A percentile compares a stretch with the other conserved stretches of the same genome.
Evolutionary conservation across 2,113 vertebrate species (phyloP).

Genomic region (Platysternon megacephalum): DNA sequence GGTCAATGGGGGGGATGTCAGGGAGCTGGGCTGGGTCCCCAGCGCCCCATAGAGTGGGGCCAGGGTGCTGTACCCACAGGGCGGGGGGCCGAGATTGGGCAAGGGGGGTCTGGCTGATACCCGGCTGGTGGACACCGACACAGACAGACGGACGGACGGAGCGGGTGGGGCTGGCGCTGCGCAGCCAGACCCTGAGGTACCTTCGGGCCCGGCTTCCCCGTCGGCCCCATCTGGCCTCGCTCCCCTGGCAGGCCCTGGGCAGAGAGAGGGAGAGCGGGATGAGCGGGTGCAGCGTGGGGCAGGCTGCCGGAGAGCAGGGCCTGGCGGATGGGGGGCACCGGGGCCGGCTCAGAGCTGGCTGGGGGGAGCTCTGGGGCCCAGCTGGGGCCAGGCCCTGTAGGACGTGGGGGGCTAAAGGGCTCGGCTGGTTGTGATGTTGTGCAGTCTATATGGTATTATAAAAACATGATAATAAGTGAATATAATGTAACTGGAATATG

Average conservation of each 20-base stretch:
- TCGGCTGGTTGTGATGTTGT: too few relatives aligned
- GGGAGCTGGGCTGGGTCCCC: too few relatives aligned
- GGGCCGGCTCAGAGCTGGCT: background rate
- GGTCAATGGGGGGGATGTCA: background rate
- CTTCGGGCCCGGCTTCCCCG: conserved; percentile 89
- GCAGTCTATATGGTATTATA: too few relatives aligned
- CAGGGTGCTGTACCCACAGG: background rate
- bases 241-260: conserved; percentile 83
- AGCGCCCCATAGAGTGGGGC: too few relatives aligned
- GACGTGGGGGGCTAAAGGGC: too few relatives aligned
- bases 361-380: too few relatives aligned
- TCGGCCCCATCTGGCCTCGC: conserved; percentile 85
- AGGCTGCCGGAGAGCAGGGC: too few relatives aligned
- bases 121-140: background rate
- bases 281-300: background rate
- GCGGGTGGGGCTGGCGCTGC: background rate
- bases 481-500: too few relatives aligned
- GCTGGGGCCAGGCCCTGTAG: too few relatives aligned
- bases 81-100: background rate
- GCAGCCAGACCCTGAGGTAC: conserved; percentile 61
- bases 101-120: background rate
- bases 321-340: background rate
- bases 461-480: too few relatives aligned
- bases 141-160: background rate
- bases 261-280: background rate